phyloP scores from a whole-genome alignment of 2,113 vertebrate species.

The Channa argus region DNA sequence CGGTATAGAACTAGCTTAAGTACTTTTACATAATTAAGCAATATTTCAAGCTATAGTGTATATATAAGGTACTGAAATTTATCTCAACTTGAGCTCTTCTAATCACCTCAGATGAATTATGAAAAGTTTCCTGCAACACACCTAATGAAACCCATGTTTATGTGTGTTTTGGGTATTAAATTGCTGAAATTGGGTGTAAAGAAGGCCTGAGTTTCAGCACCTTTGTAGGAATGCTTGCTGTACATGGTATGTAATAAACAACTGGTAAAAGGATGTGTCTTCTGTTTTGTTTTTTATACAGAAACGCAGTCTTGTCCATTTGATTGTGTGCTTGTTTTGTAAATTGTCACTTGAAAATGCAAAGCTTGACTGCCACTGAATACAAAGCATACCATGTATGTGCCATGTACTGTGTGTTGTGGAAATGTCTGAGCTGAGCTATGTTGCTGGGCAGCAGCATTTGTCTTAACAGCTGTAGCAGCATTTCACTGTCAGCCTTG shows the following conservation, averaged over 20 bases:
- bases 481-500: neutral
- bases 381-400: neutral
- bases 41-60: neutral
- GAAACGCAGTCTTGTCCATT: neutral
- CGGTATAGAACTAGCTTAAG: neutral
- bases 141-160: neutral
- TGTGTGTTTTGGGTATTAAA: neutral
- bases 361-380: neutral
- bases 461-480: slow-evolving; percentile 47
- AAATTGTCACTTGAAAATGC: neutral
- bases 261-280: slow-evolving; percentile 52
- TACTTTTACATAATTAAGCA: slow-evolving; percentile 18
- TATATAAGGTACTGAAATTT: slow-evolving; percentile 27
- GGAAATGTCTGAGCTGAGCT: slow-evolving; percentile 1
- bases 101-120: too few relatives aligned
- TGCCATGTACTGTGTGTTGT: neutral
- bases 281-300: slow-evolving; percentile 47
- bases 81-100: neutral
- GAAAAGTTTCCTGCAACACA: slow-evolving; percentile 14
- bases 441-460: neutral
- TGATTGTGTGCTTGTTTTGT: neutral
- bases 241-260: slow-evolving; percentile 73
- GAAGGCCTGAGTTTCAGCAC: neutral
- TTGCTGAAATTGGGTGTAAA: slow-evolving; percentile 1
- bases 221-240: slow-evolving; percentile 57